Conservation (phyloP, 2,888 invertebrate genomes). For the Oligia fasciuncula region DNA sequence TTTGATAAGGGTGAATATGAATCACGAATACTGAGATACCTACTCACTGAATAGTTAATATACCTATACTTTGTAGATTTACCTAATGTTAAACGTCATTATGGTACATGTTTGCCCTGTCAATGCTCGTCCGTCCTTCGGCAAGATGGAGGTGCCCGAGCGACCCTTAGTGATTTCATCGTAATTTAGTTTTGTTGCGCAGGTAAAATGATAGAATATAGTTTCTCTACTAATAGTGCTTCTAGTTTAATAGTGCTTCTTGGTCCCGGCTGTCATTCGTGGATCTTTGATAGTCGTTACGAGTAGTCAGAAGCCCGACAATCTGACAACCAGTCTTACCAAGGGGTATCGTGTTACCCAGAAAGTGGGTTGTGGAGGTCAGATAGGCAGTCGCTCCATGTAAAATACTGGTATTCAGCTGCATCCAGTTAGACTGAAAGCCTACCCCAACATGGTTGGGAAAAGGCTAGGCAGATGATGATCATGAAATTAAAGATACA, state of each 20-base stretch:
- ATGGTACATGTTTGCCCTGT: slow-evolving; percentile 57
- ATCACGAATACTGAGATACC: slow-evolving; percentile 58
- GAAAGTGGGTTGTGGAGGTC: too few relatives aligned
- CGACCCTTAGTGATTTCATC: slow-evolving; percentile 50
- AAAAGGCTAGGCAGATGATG: too few relatives aligned
- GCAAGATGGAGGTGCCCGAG: slow-evolving; percentile 51
- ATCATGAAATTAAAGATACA: neutral
- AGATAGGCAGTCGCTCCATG: too few relatives aligned
- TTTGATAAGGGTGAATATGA: slow-evolving; percentile 74
- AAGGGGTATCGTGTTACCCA: too few relatives aligned
- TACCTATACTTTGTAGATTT: slow-evolving; percentile 46
- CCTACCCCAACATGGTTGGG: too few relatives aligned
- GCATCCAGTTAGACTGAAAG: too few relatives aligned
- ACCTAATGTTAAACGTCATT: slow-evolving; percentile 61
- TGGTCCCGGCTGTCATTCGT: too few relatives aligned
- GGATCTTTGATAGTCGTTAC: too few relatives aligned
- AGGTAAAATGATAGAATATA: slow-evolving; percentile 37
- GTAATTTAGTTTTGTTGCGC: slow-evolving; percentile 37
- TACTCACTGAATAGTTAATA: slow-evolving; percentile 51
- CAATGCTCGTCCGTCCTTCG: slow-evolving; percentile 60
- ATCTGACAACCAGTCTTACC: too few relatives aligned
- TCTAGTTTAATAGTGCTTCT: too few relatives aligned
- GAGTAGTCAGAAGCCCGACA: too few relatives aligned
- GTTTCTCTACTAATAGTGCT: neutral
- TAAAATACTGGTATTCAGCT: too few relatives aligned